Evolutionary conservation across 2,113 vertebrate genomes (phyloP).

Genomic region (Lipophrys pholis): DNA sequence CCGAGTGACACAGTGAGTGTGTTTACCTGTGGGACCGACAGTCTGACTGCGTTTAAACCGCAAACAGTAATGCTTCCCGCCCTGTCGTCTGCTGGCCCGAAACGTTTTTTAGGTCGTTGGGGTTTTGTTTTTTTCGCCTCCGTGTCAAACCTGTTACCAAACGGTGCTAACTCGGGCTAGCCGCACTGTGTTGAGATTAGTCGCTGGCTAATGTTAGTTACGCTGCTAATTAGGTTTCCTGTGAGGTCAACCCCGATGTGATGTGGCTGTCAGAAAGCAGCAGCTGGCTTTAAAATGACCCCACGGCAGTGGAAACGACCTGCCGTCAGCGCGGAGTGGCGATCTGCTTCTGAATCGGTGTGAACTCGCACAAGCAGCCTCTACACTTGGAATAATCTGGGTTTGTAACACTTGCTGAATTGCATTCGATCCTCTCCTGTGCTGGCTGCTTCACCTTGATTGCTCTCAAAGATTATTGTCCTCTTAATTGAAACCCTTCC

Average conservation of each 20-base stretch:
- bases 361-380: not conserved
- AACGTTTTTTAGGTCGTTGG: not conserved
- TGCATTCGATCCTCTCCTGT: too few species aligned
- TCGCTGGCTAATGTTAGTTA: conserved; percentile 33
- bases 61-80: not conserved
- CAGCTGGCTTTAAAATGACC: not conserved
- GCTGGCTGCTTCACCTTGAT: too few species aligned
- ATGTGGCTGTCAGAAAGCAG: not conserved
- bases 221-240: conserved; percentile 4
- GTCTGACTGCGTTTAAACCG: conserved; percentile 4
- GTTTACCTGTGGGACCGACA: conserved; percentile 41
- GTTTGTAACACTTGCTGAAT: too few species aligned
- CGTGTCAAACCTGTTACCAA: conserved; percentile 12
- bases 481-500: too few species aligned
- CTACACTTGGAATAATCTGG: not conserved
- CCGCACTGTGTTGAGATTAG: conserved; percentile 33
- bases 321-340: not conserved
- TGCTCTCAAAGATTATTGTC: too few species aligned
- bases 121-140: not conserved
- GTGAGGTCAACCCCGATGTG: not conserved
- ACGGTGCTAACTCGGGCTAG: conserved; percentile 51
- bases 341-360: not conserved
- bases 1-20: conserved; percentile 57
- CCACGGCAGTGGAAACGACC: too few species aligned
- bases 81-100: not conserved